Conservation (phyloP, 2,113 vertebrate species). For the Sarotherodon lohbergeri region DNA sequence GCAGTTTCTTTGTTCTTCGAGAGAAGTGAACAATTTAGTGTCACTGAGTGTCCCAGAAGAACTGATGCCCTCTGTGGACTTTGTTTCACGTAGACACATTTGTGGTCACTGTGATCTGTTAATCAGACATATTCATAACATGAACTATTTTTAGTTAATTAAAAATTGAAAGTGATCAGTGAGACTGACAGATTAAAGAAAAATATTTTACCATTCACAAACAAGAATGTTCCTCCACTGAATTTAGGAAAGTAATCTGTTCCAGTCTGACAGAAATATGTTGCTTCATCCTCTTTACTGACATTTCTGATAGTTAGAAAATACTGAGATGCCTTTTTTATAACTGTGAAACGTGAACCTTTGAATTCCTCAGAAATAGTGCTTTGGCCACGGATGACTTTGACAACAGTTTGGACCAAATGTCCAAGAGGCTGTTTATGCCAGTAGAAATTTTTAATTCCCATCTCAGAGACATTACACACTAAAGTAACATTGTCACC, state of each 20-base stretch:
- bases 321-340: rapidly evolving
- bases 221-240: not conserved
- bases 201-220: not conserved
- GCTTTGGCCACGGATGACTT: rapidly evolving
- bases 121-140: not conserved
- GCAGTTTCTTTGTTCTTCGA: not conserved
- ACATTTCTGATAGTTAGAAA: not conserved
- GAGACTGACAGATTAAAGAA: not conserved
- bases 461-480: not conserved
- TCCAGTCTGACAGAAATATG: not conserved
- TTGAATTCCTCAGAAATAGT: not conserved
- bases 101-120: not conserved
- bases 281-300: not conserved
- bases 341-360: not conserved
- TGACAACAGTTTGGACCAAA: not conserved
- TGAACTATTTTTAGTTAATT: rapidly evolving
- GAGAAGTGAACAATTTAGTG: constrained; percentile 22
- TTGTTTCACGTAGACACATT: not conserved
- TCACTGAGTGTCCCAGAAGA: not conserved
- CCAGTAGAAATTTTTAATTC: not conserved
- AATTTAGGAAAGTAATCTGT: rapidly evolving
- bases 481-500: not conserved
- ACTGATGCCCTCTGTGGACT: not conserved
- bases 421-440: not conserved
- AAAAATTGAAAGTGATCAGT: not conserved